These are phyloP conservation scores for Solea senegalensis DNA, from an alignment of 2,113 vertebrate species.

Conservation along the genomic window DNA sequence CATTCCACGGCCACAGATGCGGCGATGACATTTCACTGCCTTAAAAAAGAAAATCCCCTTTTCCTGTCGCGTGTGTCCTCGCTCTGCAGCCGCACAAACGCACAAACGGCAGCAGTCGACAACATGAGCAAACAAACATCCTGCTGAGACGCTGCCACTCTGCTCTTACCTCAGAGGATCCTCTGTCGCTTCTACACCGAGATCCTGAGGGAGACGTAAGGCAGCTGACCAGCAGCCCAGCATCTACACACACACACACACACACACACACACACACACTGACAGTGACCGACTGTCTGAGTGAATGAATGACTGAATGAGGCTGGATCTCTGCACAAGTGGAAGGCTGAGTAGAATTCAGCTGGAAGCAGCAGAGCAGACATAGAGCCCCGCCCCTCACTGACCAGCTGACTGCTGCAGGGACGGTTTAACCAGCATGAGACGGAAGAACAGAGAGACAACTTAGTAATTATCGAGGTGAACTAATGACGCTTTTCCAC, in stretches of 20 bases:
- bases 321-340: constrained; percentile 7
- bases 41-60: neutral
- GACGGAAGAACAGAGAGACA: too few relatives aligned
- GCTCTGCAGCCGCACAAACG: constrained; percentile 22
- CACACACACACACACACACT: constrained; percentile 31
- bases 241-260: constrained; percentile 42
- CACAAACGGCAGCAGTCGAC: constrained; percentile 15
- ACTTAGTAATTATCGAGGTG: too few relatives aligned
- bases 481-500: too few relatives aligned
- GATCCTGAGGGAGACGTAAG: constrained; percentile 56
- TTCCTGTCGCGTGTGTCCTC: neutral
- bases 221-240: constrained; percentile 57
- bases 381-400: constrained; percentile 54
- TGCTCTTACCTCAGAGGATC: constrained; percentile 62
- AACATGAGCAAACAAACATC: constrained; percentile 2
- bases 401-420: constrained; percentile 63
- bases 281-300: constrained; percentile 1
- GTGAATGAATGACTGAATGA: constrained; percentile 14
- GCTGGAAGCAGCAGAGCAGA: constrained; percentile 48
- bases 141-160: neutral
- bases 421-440: constrained; percentile 7
- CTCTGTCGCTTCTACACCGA: constrained; percentile 55
- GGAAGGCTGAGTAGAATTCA: constrained; percentile 27
- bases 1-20: constrained; percentile 15
- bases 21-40: neutral